Evolutionary conservation across 2,113 vertebrate species (phyloP), one percentile per base, ranked within the genome.

Genomic region (Salminus brasiliensis): DNA sequence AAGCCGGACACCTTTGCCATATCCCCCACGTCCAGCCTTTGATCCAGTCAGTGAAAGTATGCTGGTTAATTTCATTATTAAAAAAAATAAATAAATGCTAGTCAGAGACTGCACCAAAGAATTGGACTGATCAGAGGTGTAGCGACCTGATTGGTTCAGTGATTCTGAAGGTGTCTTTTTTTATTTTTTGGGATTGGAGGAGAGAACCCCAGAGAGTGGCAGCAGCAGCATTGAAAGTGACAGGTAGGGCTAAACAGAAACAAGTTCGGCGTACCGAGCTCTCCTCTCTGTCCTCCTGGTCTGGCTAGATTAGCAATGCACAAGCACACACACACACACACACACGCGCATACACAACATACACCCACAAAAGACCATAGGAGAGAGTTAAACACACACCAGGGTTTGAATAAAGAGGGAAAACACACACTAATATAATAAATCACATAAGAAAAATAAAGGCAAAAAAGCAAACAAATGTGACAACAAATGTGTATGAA

Each of bases 231-330:
- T 18, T 79, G 62, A 63, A 67, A 82, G 74, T 73, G 80, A 84
- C 76, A 84, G 75, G 83, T 82, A 81, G 60, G 23, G 4, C 74
- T 80, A 27, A 78, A 80, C 66, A 86, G 76, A 87, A 86, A 80
- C 76, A 91, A 88, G 85, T 84, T 69, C 34, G 76, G 86, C 96
- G 41, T 98, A 98, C 96, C 96, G 89, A 93, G 90, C 93, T 94
- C 88, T 96, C 95, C 72, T 95, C 90, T 80, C 77, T 86, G 85
- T 93, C 94, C 82, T 96, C 94, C 87, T 21, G 87, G 93, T 93
- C 95, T 88, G 86, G 95, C 96, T 97, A 88, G 93, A 92, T 89
- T 93, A 90, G 91, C 89, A 25, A 80, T 41, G 62, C 36, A 63
- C 41, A 74, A 60, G 80, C 74, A 81, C 12, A 67, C 66, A 57